Percentiles rank a stretch among this genome's conserved stretches.
Evolutionary conservation across 1,140 invertebrate genomes (phyloP).

Genomic region (Drosophila burlai): DNA sequence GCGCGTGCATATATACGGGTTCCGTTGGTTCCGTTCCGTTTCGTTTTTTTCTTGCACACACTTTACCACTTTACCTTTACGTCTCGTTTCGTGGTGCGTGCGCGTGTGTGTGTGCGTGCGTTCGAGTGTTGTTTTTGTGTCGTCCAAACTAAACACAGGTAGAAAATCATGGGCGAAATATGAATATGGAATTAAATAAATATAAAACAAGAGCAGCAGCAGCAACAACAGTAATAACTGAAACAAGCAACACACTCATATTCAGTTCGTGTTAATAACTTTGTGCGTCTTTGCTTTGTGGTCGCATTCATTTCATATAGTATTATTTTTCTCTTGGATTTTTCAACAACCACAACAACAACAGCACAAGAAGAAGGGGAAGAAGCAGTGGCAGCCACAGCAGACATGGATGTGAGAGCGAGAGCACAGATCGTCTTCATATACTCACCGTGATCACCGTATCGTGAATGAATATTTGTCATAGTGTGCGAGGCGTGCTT

Average conservation of each 20-base stretch:
- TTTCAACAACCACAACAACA: conserved; percentile 48
- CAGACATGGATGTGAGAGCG: conserved; percentile 64
- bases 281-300: conserved; percentile 74
- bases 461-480: conserved; percentile 79
- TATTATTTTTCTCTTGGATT: conserved; percentile 77
- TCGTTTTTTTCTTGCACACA: conserved; percentile 59
- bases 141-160: conserved; percentile 77
- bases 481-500: conserved; percentile 59
- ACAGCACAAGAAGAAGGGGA: conserved; percentile 15
- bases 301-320: conserved; percentile 69
- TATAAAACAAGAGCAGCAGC: conserved; percentile 46
- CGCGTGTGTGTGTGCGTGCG: conserved; percentile 49
- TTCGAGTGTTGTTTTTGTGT: conserved; percentile 69
- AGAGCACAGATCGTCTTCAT: conserved; percentile 66
- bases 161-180: conserved; percentile 65
- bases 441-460: conserved; percentile 57
- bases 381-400: conserved; percentile 26
- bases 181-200: conserved; percentile 54
- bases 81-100: conserved; percentile 34
- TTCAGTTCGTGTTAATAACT: conserved; percentile 71
- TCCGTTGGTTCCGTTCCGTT: conserved; percentile 68
- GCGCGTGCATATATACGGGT: conserved; percentile 82
- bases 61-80: conserved; percentile 65
- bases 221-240: conserved; percentile 29
- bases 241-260: conserved; percentile 42